Evolutionary conservation across 2,888 invertebrate genomes (phyloP), one percentile per base, ranked within the genome.

Genomic region (Ellobium chinense): DNA sequence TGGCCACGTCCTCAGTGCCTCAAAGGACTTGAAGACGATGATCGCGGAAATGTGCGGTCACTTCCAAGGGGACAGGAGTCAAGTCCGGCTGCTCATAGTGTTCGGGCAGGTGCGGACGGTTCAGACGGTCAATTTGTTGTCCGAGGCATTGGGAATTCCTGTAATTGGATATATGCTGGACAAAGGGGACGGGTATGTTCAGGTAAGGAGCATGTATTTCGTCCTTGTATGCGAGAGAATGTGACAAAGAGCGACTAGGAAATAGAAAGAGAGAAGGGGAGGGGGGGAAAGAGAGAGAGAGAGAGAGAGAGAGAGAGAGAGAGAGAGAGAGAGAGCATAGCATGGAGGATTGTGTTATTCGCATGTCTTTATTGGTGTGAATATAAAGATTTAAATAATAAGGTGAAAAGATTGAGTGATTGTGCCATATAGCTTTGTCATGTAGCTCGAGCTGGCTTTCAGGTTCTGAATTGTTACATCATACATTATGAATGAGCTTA

Each of bases 111-210:
- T 86, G 56, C 63, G 81, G n/a, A 89, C 90, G 9, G 78, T 90
- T 21, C 87, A 88, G 70, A 85, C 87, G 0, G 85, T 88, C 2
- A 87, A 87, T 72, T 83, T 87, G 68, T 75, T 90, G 29, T 87
- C 90, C 7, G 80, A 86, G 60, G 85, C 88, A 18, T 78, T 90
- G 29, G 88, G 88, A 21, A 89, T 90, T 56, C 90, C 89, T n/a
- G 85, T 89, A 54, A 75, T 90, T 21, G 88, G 88, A 69, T 89
- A 88, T 78, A 86, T 87, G 66, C 87, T 85, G 69, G 84, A 87
- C 69, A 80, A 81, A 58, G 85, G 84, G 9, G 87, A 85, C 46
- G 85, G 83, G 36, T 86, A 83, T 80, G 84, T 86, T 3, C 87
- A 88, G 87, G 88, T 88, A 82, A 78, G 36, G 18, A 18, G 3